phyloP scores from a whole-genome alignment of 2,113 vertebrate genomes.

The Nothocercus nigrocapillus region DNA sequence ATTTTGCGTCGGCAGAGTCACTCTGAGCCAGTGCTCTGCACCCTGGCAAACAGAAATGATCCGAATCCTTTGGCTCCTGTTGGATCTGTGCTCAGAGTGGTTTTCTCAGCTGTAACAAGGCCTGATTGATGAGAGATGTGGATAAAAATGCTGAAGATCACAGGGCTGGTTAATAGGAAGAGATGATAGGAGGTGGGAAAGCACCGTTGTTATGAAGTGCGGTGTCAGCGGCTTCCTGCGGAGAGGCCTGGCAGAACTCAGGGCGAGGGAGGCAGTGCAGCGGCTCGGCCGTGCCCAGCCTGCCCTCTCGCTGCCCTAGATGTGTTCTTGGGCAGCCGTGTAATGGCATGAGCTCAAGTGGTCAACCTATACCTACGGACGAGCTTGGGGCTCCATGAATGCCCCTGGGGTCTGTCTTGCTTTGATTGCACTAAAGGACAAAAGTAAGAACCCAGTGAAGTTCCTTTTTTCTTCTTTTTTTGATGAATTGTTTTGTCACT shows the following conservation, averaged over 20 bases:
- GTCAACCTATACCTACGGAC: not conserved
- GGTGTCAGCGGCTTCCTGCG: accelerated
- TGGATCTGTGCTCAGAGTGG: not conserved
- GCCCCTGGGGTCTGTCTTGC: not conserved
- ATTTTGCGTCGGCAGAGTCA: not conserved
- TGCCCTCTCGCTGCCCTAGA: not conserved
- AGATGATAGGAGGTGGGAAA: not conserved
- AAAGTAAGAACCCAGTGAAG: not conserved
- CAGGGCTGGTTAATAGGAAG: not conserved
- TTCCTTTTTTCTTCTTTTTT: not conserved
- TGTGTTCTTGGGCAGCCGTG: not conserved
- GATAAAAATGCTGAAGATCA: not conserved
- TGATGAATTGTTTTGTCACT: not conserved
- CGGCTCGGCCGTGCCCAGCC: not conserved
- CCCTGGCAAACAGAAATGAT: accelerated
- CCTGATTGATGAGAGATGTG: not conserved
- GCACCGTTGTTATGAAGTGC: not conserved
- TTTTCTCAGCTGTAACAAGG: not conserved
- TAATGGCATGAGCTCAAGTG: not conserved
- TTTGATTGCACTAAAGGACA: not conserved
- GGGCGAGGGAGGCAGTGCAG: not conserved
- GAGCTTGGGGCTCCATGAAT: not conserved
- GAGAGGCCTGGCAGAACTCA: not conserved
- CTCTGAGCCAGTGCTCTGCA: not conserved
- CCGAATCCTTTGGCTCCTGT: not conserved